Evolutionary conservation across 2,113 vertebrate species (phyloP).

Genomic region (Gavia stellata): DNA sequence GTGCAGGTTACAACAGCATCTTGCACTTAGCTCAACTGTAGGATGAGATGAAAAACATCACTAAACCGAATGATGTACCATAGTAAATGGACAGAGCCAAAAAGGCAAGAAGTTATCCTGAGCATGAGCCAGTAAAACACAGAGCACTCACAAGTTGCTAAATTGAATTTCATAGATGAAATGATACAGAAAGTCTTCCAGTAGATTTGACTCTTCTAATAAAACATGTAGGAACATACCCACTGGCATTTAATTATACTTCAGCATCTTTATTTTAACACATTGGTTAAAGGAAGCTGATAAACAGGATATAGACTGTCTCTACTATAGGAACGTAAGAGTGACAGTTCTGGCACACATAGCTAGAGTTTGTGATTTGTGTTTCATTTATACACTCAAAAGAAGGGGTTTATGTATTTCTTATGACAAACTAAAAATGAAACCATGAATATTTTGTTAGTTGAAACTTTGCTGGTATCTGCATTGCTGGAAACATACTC

Average conservation of each 20-base stretch:
- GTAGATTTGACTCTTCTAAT: neutral
- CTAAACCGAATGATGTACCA: neutral
- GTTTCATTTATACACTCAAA: neutral
- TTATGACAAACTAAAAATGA: neutral
- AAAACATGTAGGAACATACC: neutral
- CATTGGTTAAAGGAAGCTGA: neutral
- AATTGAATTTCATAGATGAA: neutral
- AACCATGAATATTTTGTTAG: neutral
- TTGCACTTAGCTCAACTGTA: neutral
- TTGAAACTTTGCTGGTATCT: neutral
- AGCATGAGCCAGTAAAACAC: neutral
- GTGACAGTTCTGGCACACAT: neutral
- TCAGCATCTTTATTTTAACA: neutral
- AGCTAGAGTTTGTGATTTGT: neutral
- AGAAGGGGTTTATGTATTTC: neutral
- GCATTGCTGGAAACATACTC: neutral
- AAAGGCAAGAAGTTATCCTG: neutral
- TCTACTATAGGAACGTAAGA: neutral
- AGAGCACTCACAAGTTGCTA: neutral
- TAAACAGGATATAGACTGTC: neutral
- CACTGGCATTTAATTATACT: neutral
- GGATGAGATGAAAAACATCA: neutral
- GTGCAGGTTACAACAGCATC: neutral
- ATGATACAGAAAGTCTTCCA: neutral
- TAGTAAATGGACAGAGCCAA: neutral